Conservation (phyloP, 2,113 vertebrate genomes). For the Calypte anna region DNA sequence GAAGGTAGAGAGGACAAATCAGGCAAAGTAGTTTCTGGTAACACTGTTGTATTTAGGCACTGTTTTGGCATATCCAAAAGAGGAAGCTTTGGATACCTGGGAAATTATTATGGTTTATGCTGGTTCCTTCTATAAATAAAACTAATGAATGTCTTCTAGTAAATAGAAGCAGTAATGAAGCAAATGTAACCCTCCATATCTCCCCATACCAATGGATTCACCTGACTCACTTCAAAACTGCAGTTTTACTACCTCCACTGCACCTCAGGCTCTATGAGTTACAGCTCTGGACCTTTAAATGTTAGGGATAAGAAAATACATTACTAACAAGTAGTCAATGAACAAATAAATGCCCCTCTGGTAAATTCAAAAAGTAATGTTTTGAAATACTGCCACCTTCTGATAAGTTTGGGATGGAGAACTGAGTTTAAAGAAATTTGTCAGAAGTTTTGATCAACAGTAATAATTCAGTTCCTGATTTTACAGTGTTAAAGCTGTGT, state of each 20-base stretch:
- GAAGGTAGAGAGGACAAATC: neutral
- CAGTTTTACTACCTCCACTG: neutral
- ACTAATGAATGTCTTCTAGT: neutral
- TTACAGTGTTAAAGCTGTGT: neutral
- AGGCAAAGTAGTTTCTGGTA: neutral
- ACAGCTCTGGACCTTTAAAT: constrained; percentile 3
- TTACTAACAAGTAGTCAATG: constrained; percentile 32
- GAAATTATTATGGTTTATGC: neutral
- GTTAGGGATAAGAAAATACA: constrained; percentile 23
- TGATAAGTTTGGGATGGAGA: neutral
- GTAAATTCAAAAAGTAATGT: neutral
- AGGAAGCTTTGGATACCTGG: neutral
- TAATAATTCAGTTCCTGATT: neutral
- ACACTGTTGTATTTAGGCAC: neutral
- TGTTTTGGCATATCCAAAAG: neutral
- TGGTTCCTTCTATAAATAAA: neutral
- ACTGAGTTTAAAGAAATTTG: neutral
- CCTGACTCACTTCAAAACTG: neutral
- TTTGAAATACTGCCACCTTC: constrained; percentile 66
- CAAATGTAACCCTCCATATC: neutral
- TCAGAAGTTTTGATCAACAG: neutral
- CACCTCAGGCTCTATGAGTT: neutral
- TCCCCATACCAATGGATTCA: neutral
- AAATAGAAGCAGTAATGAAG: neutral
- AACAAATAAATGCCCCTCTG: constrained; percentile 47